Evolutionary conservation across 2,113 vertebrate species (phyloP).

Genomic region (Microtus oregoni): DNA sequence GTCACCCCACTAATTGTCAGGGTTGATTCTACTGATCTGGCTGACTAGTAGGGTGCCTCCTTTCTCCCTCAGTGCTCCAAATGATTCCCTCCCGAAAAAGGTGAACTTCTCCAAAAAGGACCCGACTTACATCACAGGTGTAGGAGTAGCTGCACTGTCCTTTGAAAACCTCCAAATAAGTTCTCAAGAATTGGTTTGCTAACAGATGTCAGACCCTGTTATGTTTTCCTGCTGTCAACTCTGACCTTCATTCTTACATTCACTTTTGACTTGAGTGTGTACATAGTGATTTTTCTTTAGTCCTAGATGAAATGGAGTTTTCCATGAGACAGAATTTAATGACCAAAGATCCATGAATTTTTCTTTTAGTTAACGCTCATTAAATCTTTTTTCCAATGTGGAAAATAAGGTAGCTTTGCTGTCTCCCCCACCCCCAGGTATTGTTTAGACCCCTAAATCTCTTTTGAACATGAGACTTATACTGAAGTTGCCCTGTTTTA

Average conservation of each 20-base stretch:
- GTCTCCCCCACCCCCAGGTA: not conserved
- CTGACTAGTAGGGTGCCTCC: not conserved
- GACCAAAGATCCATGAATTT: not conserved
- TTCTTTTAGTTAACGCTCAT: not conserved
- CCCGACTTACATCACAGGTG: not conserved
- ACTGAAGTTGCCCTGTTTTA: not conserved
- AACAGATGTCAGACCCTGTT: not conserved
- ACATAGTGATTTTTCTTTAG: not conserved
- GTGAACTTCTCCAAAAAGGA: not conserved
- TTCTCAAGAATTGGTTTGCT: not conserved
- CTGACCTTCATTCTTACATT: not conserved
- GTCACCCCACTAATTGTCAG: not conserved
- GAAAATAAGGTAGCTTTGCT: not conserved
- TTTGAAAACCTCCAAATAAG: not conserved
- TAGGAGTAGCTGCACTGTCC: not conserved
- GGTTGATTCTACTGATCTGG: not conserved
- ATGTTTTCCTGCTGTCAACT: not conserved
- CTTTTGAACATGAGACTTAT: not conserved
- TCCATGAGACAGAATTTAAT: constrained; percentile 26
- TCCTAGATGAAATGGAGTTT: constrained; percentile 20
- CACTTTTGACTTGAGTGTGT: not conserved
- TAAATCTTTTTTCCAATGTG: not conserved
- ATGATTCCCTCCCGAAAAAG: not conserved
- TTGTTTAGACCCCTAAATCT: not conserved
- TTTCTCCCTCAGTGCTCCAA: not conserved